These are phyloP conservation scores for Hemistola chrysoprasaria DNA, from an alignment of 2,888 invertebrate species.

Conservation along the genomic window DNA sequence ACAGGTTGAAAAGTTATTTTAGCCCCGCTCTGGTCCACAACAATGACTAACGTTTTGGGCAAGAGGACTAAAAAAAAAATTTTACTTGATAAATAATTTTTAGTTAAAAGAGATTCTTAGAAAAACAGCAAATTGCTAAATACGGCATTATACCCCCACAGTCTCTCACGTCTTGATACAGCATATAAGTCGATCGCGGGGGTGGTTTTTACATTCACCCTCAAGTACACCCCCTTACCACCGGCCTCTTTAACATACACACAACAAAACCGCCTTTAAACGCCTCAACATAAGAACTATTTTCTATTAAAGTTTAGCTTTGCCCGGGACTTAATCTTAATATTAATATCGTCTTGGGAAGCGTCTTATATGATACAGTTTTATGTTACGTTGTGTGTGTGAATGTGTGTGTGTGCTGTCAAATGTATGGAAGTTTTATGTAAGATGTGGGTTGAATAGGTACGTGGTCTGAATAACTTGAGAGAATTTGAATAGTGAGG, in stretches of 20 bases:
- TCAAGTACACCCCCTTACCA: slow-evolving; percentile 63
- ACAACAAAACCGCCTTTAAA: slow-evolving; percentile 25
- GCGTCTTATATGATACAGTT: slow-evolving; percentile 69
- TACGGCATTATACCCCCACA: slow-evolving; percentile 33
- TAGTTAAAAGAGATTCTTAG: slow-evolving; percentile 1
- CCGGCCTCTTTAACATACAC: slow-evolving; percentile 31
- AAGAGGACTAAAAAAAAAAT: too few relatives aligned
- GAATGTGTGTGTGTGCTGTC: slow-evolving; percentile 37
- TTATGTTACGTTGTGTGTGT: slow-evolving; percentile 43
- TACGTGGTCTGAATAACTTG: slow-evolving; percentile 15
- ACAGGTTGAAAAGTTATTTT: too few relatives aligned
- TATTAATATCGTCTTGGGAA: slow-evolving; percentile 77
- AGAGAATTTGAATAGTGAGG: slow-evolving; percentile 3
- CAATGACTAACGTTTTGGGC: too few relatives aligned
- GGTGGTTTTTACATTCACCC: slow-evolving; percentile 80
- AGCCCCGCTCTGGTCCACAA: too few relatives aligned
- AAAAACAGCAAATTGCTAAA: slow-evolving; percentile 22
- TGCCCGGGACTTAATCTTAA: slow-evolving; percentile 64
- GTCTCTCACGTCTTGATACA: slow-evolving; percentile 71
- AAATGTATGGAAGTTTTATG: slow-evolving; percentile 29
- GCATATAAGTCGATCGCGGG: slow-evolving; percentile 80
- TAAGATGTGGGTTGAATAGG: slow-evolving; percentile 18
- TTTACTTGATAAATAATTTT: too few relatives aligned
- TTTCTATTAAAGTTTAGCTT: slow-evolving; percentile 27
- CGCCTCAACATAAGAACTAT: not conserved